Evolutionary conservation across 2,113 vertebrate species (phyloP).

Genomic region (Triplophysa dalaica): DNA sequence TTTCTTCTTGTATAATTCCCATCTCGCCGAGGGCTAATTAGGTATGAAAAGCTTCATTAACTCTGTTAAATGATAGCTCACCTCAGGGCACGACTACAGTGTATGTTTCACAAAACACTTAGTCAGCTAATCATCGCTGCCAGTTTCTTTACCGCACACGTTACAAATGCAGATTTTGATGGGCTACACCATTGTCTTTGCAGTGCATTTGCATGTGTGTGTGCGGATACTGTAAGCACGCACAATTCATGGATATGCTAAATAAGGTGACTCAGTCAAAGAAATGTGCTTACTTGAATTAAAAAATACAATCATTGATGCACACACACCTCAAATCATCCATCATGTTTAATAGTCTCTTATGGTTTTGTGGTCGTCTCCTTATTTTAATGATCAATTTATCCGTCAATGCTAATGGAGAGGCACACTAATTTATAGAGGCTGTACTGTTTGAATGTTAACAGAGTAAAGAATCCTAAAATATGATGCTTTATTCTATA

Average conservation of each 20-base stretch:
- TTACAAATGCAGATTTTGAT: constrained; percentile 15
- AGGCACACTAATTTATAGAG: neutral
- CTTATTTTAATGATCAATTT: neutral
- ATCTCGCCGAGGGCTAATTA: constrained; percentile 33
- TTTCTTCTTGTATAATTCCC: constrained; percentile 39
- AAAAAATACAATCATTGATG: neutral
- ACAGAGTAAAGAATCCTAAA: neutral
- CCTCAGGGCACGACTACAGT: constrained; percentile 31
- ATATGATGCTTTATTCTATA: neutral
- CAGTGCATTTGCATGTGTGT: constrained; percentile 10
- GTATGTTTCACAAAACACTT: constrained; percentile 37
- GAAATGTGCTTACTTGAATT: constrained; percentile 4
- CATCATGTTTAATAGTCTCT: neutral
- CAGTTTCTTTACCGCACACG: constrained; percentile 19
- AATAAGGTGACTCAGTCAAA: constrained; percentile 19
- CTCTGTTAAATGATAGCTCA: constrained; percentile 12
- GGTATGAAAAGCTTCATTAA: constrained; percentile 46
- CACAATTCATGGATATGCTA: neutral
- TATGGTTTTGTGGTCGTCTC: neutral
- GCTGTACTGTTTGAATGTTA: neutral
- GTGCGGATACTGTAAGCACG: constrained; percentile 11
- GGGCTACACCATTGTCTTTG: constrained; percentile 1
- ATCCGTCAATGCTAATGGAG: neutral
- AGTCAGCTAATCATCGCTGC: constrained; percentile 41
- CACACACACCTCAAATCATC: constrained; percentile 14